These are phyloP conservation scores for Australoheros scitulus DNA, from an alignment of 2,113 vertebrate species.

Conservation along the genomic window DNA sequence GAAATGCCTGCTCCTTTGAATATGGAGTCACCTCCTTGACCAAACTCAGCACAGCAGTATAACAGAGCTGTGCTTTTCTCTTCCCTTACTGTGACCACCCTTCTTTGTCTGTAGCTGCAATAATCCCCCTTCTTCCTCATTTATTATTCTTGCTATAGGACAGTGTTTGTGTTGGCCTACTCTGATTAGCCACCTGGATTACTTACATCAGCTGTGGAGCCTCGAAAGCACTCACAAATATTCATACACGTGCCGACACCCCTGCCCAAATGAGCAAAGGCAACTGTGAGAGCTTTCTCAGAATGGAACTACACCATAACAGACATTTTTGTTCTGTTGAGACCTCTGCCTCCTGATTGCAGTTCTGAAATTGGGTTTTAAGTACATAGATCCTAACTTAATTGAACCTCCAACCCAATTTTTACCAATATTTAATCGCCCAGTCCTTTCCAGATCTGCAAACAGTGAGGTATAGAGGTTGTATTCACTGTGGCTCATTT, in stretches of 20 bases:
- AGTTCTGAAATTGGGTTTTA: constrained; percentile 22
- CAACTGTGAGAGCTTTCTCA: constrained; percentile 40
- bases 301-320: constrained; percentile 35
- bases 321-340: constrained; percentile 18
- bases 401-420: background rate
- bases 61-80: constrained; percentile 4
- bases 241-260: background rate
- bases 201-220: constrained; percentile 29
- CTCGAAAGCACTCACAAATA: constrained; percentile 2
- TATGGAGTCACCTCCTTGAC: background rate
- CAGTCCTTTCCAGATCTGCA: constrained; percentile 21
- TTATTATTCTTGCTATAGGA: constrained; percentile 60
- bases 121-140: constrained; percentile 36
- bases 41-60: background rate
- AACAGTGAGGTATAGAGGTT: constrained; percentile 14
- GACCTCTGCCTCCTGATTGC: constrained; percentile 33
- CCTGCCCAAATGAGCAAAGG: constrained; percentile 6
- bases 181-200: constrained; percentile 56
- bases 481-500: constrained; percentile 4
- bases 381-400: background rate
- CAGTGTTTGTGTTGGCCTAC: constrained; percentile 44
- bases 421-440: background rate
- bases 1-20: background rate
- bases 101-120: constrained; percentile 4
- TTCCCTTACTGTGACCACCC: constrained; percentile 5